These are phyloP conservation scores for Tenthredo amoena DNA, from an alignment of 2,888 invertebrate genomes.

Conservation along the genomic window DNA sequence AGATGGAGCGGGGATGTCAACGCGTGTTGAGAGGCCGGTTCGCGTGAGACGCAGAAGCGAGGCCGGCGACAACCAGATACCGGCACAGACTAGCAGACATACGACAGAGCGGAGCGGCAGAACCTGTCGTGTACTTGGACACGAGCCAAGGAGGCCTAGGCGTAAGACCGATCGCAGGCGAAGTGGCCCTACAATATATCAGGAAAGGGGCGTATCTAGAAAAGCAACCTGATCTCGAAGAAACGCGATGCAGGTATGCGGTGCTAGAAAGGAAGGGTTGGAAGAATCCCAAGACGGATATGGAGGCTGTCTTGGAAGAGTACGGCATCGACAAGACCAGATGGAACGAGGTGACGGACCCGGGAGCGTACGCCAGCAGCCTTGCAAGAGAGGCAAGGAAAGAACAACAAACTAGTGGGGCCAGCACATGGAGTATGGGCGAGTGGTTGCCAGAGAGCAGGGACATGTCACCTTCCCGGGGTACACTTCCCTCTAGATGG, in stretches of 20 bases:
- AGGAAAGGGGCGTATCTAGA: neutral
- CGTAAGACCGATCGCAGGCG: no score
- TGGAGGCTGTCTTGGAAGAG: neutral
- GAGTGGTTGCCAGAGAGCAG: neutral
- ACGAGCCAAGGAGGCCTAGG: neutral
- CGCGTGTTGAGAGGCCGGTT: no score
- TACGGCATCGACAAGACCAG: neutral
- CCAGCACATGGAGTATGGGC: neutral
- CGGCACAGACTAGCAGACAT: no score
- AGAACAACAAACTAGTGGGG: constrained; percentile 1
- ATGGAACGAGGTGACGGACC: neutral
- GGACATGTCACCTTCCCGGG: neutral
- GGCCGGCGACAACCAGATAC: no score
- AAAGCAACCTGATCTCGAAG: constrained; percentile 26
- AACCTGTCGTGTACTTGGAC: neutral
- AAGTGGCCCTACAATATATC: neutral
- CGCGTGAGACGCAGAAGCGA: no score
- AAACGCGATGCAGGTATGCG: neutral
- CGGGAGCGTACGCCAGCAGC: neutral
- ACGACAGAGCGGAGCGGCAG: no score
- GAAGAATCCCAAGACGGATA: constrained; percentile 46
- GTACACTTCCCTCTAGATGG: neutral
- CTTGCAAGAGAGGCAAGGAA: neutral
- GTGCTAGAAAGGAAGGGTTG: constrained; percentile 17
- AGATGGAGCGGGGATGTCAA: no score